Evolutionary conservation across 2,888 invertebrate genomes (phyloP).

Genomic region (Galeopsomyia nigrocyanea): DNA sequence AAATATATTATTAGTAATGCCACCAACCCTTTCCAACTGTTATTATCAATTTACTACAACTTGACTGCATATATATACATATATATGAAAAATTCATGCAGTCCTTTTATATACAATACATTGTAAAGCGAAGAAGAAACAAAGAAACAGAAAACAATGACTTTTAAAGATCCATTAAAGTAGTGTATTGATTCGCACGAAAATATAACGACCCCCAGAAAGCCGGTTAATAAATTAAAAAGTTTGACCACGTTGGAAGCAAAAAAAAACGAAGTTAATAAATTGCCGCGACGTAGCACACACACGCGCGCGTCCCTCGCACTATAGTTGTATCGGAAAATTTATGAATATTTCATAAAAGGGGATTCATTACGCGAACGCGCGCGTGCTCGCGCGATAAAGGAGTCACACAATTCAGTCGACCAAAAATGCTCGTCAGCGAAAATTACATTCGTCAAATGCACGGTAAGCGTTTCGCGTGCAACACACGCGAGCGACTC

Average conservation of each 20-base stretch:
- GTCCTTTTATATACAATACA: no score
- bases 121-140: no score
- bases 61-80: no score
- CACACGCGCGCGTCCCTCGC: no score
- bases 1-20: no score
- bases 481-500: no score
- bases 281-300: background rate
- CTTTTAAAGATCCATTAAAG: no score
- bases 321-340: conserved; percentile 14
- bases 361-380: conserved; percentile 13
- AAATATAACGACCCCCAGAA: background rate
- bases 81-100: no score
- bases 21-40: no score
- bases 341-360: conserved; percentile 18
- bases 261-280: conserved; percentile 21
- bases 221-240: conserved; percentile 22
- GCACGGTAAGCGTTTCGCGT: background rate
- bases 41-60: no score
- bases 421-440: background rate
- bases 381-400: conserved; percentile 1
- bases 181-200: no score
- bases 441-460: conserved; percentile 20
- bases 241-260: background rate
- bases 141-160: no score
- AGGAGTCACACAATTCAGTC: background rate